These are phyloP conservation scores for Manacus vitellinus DNA, from an alignment of 2,113 vertebrate species.

Conservation along the genomic window DNA sequence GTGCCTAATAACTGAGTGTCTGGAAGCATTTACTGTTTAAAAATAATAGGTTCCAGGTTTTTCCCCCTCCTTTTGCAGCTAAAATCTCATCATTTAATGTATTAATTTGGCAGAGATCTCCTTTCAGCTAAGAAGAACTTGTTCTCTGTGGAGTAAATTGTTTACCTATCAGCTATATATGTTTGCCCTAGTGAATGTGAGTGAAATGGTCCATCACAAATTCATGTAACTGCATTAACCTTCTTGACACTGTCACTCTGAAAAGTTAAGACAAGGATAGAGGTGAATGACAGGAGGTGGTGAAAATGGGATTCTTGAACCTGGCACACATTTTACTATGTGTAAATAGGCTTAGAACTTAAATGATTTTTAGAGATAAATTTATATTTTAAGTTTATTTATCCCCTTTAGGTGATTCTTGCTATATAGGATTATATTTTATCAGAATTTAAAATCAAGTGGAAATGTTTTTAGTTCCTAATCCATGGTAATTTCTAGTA, in stretches of 20 bases:
- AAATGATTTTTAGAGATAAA: background rate
- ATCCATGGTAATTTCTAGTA: background rate
- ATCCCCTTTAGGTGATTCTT: background rate
- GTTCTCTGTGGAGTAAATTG: constrained; percentile 8
- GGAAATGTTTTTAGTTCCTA: background rate
- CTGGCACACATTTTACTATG: background rate
- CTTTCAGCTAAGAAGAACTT: background rate
- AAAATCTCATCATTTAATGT: background rate
- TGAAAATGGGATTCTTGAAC: background rate
- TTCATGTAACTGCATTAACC: constrained; percentile 39
- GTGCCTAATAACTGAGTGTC: background rate
- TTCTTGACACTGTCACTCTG: constrained; percentile 4
- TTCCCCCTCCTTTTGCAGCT: background rate
- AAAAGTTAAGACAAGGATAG: background rate
- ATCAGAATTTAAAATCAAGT: background rate
- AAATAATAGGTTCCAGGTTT: background rate
- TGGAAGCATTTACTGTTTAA: background rate
- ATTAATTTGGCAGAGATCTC: background rate
- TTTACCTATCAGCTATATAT: background rate
- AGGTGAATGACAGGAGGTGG: background rate
- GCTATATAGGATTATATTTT: background rate
- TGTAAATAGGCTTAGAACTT: background rate
- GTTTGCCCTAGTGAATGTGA: constrained; percentile 3
- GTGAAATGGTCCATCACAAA: constrained; percentile 38
- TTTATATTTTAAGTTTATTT: background rate